Conservation (phyloP, 1,140 invertebrate species). For the Ectropis grisescens region DNA sequence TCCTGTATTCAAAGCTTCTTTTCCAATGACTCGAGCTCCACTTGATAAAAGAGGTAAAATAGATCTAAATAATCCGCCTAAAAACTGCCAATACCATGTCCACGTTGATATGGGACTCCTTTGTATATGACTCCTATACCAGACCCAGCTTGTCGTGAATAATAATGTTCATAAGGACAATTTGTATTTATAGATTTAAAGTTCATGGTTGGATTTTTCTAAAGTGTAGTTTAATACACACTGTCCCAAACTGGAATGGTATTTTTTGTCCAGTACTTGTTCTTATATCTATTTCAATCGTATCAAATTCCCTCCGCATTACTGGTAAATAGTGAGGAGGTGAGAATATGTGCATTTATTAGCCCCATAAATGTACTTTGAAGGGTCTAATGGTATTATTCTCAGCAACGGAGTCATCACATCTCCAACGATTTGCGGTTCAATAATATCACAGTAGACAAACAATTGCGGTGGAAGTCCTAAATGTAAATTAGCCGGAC, state of each 20-base stretch:
- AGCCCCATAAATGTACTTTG: constrained; percentile 21
- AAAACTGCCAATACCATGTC: constrained; percentile 24
- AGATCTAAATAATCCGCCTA: constrained; percentile 26
- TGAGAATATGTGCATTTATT: constrained; percentile 26
- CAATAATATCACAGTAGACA: constrained; percentile 36
- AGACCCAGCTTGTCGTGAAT: constrained; percentile 21
- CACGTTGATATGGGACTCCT: constrained; percentile 4
- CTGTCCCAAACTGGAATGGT: constrained; percentile 37
- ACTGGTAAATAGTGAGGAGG: constrained; percentile 23
- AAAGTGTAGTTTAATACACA: constrained; percentile 23
- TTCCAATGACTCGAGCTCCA: constrained; percentile 23
- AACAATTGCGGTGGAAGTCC: constrained; percentile 25
- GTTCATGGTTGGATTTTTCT: constrained; percentile 13
- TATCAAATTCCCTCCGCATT: constrained; percentile 27
- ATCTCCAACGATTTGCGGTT: constrained; percentile 36
- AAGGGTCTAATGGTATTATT: constrained; percentile 21
- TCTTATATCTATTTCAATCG: constrained; percentile 33
- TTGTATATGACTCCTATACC: constrained; percentile 23
- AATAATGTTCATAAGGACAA: constrained; percentile 27
- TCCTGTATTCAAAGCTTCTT: constrained; percentile 23
- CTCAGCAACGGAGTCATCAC: constrained; percentile 25
- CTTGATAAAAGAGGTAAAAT: constrained; percentile 25
- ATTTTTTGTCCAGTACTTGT: constrained; percentile 19
- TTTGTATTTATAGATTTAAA: constrained; percentile 1
- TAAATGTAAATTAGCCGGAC: constrained; percentile 20